phyloP scores from a whole-genome alignment of 23 tunicate species.

The Halocynthia roretzi region DNA sequence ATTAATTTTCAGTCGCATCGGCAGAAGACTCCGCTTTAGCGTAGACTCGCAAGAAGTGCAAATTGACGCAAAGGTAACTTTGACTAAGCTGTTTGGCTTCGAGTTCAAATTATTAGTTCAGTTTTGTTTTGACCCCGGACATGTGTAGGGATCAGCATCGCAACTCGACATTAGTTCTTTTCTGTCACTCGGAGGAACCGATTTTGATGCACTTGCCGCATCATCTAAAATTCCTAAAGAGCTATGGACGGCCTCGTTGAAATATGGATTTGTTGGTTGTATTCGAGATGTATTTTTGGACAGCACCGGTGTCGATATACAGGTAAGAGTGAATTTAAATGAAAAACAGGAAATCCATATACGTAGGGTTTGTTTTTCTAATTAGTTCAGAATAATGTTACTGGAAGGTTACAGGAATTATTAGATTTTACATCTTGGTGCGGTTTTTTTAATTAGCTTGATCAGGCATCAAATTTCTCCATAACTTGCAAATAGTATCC shows the following conservation, averaged over 20 bases:
- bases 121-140: too few species aligned
- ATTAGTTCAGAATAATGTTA: too few species aligned
- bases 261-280: conserved; percentile 80
- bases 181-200: conserved; percentile 48
- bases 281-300: conserved; percentile 43
- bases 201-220: conserved; percentile 20
- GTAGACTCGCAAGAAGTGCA: conserved; percentile 18
- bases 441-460: too few species aligned
- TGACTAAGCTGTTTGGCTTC: too few species aligned
- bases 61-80: too few species aligned
- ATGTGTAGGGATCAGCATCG: too few species aligned
- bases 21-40: conserved; percentile 5
- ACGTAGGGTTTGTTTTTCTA: neutral
- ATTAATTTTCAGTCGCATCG: conserved; percentile 18
- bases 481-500: too few species aligned
- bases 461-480: too few species aligned
- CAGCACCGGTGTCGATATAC: conserved; percentile 31
- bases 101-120: too few species aligned
- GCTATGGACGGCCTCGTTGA: conserved; percentile 65
- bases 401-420: too few species aligned
- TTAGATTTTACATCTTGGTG: too few species aligned
- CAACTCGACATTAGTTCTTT: too few species aligned
- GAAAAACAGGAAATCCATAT: neutral
- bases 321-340: conserved; percentile 9
- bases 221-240: conserved; percentile 9